Evolutionary conservation across 2,888 invertebrate genomes (phyloP).

Genomic region (Uropetala carovei): DNA sequence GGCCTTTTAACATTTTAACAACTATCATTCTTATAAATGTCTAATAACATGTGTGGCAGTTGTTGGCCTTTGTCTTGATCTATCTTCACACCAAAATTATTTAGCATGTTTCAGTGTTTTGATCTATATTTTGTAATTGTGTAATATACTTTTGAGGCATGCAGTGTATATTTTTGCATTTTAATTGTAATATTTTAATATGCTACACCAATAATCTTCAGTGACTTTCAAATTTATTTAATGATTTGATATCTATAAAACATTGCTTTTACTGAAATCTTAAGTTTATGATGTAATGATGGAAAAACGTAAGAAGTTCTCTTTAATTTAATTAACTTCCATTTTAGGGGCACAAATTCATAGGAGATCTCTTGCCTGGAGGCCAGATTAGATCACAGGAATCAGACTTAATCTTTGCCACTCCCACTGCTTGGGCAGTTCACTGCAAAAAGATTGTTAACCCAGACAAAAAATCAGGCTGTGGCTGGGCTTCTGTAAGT

Average conservation of each 20-base stretch:
- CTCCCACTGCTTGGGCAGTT: conserved; percentile 95
- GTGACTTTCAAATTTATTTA: not conserved
- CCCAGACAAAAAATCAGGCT: conserved; percentile 93
- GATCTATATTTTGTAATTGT: conserved; percentile 26
- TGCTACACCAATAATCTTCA: not conserved
- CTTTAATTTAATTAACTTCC: conserved; percentile 66
- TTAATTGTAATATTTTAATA: not conserved
- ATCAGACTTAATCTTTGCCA: conserved; percentile 90
- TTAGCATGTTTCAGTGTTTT: conserved; percentile 55
- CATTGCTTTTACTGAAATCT: no score
- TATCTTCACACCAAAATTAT: conserved; percentile 45
- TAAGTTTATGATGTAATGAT: not conserved
- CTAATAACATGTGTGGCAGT: conserved; percentile 38
- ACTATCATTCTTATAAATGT: not conserved
- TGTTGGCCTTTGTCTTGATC: conserved; percentile 48
- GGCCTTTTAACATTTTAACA: conserved; percentile 32
- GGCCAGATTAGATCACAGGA: conserved; percentile 94
- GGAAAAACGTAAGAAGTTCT: not conserved
- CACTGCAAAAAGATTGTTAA: conserved; percentile 94
- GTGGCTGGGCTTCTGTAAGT: conserved; percentile 95
- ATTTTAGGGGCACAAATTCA: conserved; percentile 90
- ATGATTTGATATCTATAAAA: not conserved
- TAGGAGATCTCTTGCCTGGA: conserved; percentile 89
- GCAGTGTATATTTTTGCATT: conserved; percentile 45
- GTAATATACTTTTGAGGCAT: conserved; percentile 40